Conservation (phyloP, 1,140 invertebrate genomes). For the Atopsyche davidsoni region DNA sequence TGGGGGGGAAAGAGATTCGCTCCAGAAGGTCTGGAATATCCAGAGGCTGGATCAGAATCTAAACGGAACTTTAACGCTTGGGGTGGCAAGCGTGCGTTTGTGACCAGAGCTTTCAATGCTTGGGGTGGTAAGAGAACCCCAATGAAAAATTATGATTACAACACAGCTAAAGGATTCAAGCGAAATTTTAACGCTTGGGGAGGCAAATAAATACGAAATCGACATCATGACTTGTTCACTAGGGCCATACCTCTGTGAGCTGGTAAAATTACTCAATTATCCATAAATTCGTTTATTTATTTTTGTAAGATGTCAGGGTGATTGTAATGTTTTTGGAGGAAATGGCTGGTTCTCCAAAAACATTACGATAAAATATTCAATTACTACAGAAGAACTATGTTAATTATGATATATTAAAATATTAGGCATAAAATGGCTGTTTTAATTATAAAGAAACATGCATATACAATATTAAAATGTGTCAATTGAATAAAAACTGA, state of each 20-base stretch:
- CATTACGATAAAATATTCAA: too few species aligned
- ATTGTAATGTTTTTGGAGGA: slow-evolving; percentile 14
- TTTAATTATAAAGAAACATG: too few species aligned
- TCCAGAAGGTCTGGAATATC: not conserved
- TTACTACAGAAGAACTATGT: too few species aligned
- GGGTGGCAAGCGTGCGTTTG: slow-evolving; percentile 3
- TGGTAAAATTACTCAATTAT: not conserved
- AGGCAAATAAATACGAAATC: not conserved
- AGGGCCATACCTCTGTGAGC: not conserved
- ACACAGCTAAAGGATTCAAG: not conserved
- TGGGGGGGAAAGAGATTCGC: slow-evolving; percentile 24
- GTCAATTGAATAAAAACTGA: too few species aligned
- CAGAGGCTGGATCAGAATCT: not conserved
- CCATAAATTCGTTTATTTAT: not conserved
- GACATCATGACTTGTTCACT: not conserved
- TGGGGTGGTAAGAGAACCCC: slow-evolving; percentile 7
- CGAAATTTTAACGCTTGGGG: not conserved
- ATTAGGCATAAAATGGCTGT: too few species aligned
- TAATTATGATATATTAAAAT: too few species aligned
- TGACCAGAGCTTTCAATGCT: slow-evolving; percentile 3
- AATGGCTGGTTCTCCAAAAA: slow-evolving; percentile 27
- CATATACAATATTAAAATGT: too few species aligned
- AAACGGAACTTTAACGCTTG: slow-evolving; percentile 9
- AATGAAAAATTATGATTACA: not conserved
- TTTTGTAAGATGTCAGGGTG: not conserved